phyloP scores from a whole-genome alignment of 2,888 invertebrate genomes.

The Tenthredo distinguenda region DNA sequence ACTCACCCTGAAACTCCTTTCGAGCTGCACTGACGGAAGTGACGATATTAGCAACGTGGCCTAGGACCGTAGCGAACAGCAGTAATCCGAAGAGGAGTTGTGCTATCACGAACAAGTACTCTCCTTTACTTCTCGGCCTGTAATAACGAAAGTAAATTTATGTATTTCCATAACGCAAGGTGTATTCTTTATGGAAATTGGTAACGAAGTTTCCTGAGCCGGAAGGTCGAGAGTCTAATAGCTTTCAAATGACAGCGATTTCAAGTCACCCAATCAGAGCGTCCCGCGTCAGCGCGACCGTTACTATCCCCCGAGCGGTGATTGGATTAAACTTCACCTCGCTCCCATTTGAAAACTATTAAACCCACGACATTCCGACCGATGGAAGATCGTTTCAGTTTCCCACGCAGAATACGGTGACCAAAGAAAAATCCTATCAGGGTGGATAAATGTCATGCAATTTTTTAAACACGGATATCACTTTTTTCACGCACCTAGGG shows the following conservation, averaged over 20 bases:
- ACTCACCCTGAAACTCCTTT: slow-evolving; percentile 98
- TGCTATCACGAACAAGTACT: slow-evolving; percentile 96
- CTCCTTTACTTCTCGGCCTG: slow-evolving; percentile 94
- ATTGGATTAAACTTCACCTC: slow-evolving; percentile 20
- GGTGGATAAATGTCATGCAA: neutral
- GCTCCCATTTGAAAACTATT: slow-evolving; percentile 16
- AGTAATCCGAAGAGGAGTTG: slow-evolving; percentile 96
- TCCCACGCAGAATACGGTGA: neutral
- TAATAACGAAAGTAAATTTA: slow-evolving; percentile 54
- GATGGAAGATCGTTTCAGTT: neutral
- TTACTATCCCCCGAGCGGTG: neutral
- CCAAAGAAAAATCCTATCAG: neutral
- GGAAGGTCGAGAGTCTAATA: neutral
- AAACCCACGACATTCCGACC: neutral
- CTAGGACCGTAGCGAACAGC: slow-evolving; percentile 97
- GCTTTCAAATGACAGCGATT: slow-evolving; percentile 15
- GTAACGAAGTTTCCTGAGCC: neutral
- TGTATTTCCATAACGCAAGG: neutral
- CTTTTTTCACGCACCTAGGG: slow-evolving; percentile 68
- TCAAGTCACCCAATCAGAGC: neutral
- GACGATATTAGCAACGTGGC: slow-evolving; percentile 99
- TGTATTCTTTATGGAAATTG: neutral
- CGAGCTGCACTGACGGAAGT: slow-evolving; percentile 97
- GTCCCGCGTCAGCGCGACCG: neutral
- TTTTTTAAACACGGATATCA: neutral